phyloP scores from a whole-genome alignment of 1,140 invertebrate genomes.

The Nephila pilipes region DNA sequence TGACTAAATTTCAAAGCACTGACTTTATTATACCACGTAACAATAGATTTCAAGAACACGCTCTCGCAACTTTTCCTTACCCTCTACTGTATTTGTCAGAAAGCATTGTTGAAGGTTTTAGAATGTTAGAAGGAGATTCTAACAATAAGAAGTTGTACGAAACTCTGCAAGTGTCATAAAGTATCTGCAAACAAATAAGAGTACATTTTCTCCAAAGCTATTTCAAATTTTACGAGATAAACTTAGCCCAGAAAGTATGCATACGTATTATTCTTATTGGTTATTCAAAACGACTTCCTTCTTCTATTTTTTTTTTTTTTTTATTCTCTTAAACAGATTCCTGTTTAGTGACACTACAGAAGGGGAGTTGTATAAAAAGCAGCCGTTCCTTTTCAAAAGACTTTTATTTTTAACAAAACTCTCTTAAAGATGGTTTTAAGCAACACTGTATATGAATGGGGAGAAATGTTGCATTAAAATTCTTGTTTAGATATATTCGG shows the following conservation, averaged over 20 bases:
- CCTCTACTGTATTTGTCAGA: conserved; percentile 52
- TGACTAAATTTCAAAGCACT: conserved; percentile 49
- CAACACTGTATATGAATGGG: background rate
- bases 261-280: background rate
- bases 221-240: conserved; percentile 51
- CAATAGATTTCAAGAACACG: conserved; percentile 58
- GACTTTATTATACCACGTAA: conserved; percentile 42
- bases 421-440: background rate
- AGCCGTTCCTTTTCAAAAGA: background rate
- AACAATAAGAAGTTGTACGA: conserved; percentile 9
- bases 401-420: conserved; percentile 14
- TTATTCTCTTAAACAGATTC: background rate
- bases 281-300: background rate
- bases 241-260: conserved; percentile 7
- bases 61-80: conserved; percentile 37
- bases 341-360: background rate
- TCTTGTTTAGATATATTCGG: background rate
- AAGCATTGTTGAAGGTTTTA: conserved; percentile 45
- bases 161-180: conserved; percentile 51
- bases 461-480: conserved; percentile 34
- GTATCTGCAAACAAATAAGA: conserved; percentile 49
- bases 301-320: background rate
- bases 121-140: conserved; percentile 5
- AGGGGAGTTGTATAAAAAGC: background rate
- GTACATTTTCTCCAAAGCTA: conserved; percentile 42